These are phyloP conservation scores for Podarcis lilfordi DNA, from an alignment of 2,797 vertebrate species.

Conservation along the genomic window DNA sequence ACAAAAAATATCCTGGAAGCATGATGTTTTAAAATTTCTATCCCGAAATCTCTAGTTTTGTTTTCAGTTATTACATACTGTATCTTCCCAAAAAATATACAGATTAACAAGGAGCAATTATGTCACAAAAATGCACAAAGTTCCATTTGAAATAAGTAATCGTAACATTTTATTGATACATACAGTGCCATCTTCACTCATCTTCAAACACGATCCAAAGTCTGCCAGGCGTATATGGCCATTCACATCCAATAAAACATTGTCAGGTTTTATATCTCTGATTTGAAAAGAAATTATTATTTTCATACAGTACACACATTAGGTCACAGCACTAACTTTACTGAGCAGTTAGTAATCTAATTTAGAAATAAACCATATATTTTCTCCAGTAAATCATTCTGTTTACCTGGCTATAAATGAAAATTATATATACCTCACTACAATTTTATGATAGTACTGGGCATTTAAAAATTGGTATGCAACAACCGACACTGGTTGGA, in stretches of 20 bases:
- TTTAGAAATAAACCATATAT: background rate
- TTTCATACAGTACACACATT: background rate
- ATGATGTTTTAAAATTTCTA: too few species aligned
- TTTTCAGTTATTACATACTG: background rate
- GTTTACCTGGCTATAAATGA: background rate
- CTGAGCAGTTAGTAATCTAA: background rate
- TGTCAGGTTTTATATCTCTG: constrained; percentile 97
- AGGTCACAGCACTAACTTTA: background rate
- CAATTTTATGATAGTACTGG: background rate
- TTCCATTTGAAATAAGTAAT: background rate
- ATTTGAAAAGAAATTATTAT: constrained; percentile 6
- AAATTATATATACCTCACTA: background rate
- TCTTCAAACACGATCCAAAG: constrained; percentile 95
- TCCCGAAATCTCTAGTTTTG: too few species aligned
- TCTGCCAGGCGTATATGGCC: constrained; percentile 97
- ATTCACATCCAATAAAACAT: constrained; percentile 93
- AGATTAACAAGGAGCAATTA: background rate
- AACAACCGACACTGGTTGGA: background rate
- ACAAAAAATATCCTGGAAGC: too few species aligned
- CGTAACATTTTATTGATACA: constrained; percentile 64
- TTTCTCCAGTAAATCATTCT: background rate
- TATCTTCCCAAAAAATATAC: background rate
- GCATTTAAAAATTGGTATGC: background rate
- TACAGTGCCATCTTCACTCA: constrained; percentile 97
- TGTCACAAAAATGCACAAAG: background rate